phyloP scores from a whole-genome alignment of 2,888 invertebrate species.

The Creontiades dilutus region DNA sequence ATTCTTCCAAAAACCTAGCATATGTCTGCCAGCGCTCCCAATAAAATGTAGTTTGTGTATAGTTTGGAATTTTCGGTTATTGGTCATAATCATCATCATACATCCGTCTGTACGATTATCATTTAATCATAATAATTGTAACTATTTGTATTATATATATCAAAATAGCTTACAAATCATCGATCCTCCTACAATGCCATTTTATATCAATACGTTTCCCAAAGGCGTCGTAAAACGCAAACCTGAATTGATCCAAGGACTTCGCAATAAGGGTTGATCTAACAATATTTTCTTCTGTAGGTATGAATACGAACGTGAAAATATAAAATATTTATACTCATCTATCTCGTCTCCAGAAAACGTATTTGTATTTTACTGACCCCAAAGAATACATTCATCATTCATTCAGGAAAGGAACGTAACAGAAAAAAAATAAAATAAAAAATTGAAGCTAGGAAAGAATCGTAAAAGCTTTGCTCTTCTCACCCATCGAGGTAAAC shows the following conservation, averaged over 20 bases:
- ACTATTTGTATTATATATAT: no score
- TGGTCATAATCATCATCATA: no score
- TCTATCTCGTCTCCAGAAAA: constrained; percentile 6
- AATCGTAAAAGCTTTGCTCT: neutral
- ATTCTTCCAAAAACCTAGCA: no score
- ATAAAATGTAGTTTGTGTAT: no score
- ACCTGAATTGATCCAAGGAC: neutral
- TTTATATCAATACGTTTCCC: no score
- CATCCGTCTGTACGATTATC: no score
- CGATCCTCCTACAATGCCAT: no score
- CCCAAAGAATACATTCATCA: constrained; percentile 28
- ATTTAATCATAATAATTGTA: no score
- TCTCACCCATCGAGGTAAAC: neutral
- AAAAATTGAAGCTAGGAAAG: neutral
- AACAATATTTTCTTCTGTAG: constrained; percentile 5
- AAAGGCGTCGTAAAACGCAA: neutral
- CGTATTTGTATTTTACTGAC: constrained; percentile 16
- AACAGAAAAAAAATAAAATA: no score
- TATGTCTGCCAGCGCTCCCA: no score
- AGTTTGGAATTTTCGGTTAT: no score
- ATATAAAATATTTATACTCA: constrained; percentile 31
- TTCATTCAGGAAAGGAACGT: neutral
- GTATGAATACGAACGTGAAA: neutral
- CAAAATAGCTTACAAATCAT: no score
- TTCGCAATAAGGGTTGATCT: neutral